Conservation (phyloP, 2,888 invertebrate species). For the Julus scandinavius region DNA sequence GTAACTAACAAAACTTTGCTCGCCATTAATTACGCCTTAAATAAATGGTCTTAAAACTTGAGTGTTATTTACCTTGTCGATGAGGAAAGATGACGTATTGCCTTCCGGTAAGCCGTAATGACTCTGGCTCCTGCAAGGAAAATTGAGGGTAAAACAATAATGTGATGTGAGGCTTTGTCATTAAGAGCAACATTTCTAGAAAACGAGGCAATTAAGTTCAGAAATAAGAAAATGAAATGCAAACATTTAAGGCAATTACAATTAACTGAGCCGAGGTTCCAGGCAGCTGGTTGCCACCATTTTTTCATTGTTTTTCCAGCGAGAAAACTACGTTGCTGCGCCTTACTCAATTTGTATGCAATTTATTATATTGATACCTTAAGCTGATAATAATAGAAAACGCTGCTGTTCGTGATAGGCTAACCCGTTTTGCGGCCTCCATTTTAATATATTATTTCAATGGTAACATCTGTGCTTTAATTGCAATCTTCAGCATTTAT, state of each 20-base stretch:
- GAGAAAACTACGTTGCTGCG: neutral
- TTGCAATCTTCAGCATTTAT: neutral
- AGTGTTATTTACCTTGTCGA: slow-evolving; percentile 11
- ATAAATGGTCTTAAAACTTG: slow-evolving; percentile 10
- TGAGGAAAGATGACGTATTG: slow-evolving; percentile 18
- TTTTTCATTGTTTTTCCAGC: neutral
- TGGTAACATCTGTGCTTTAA: slow-evolving; percentile 10
- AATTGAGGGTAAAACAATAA: slow-evolving; percentile 18
- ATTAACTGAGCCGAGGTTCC: slow-evolving; percentile 2
- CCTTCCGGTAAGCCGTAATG: neutral
- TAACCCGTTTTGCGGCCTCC: neutral
- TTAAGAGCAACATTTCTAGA: slow-evolving; percentile 10
- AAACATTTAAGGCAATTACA: slow-evolving; percentile 18
- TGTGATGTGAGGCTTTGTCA: slow-evolving; percentile 18
- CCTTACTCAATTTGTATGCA: neutral
- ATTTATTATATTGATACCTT: slow-evolving; percentile 18
- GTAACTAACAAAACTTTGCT: neutral
- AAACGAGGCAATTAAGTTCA: slow-evolving; percentile 18
- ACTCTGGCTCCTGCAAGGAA: neutral
- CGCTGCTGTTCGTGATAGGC: neutral
- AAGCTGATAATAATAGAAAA: slow-evolving; percentile 2
- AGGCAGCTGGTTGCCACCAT: neutral
- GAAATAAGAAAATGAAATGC: slow-evolving; percentile 18
- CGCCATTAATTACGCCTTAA: neutral
- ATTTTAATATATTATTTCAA: slow-evolving; percentile 10